Conservation (phyloP, 2,797 vertebrate genomes). For the Acrossocheilus wenchowensis region DNA sequence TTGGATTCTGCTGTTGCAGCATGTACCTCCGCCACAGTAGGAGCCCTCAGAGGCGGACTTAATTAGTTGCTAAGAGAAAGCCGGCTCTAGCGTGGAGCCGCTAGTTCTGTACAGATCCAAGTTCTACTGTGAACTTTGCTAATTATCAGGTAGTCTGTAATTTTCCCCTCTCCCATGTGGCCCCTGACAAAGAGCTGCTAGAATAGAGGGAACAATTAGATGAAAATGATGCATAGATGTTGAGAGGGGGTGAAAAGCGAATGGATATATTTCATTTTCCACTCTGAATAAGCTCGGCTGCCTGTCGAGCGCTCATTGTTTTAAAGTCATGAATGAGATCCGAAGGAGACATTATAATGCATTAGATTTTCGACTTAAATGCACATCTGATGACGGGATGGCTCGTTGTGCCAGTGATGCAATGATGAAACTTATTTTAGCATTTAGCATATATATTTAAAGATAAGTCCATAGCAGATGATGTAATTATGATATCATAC, state of each 20-base stretch:
- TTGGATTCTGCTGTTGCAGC: conserved; percentile 82
- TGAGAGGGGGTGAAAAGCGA: conserved; percentile 48
- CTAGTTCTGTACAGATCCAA: conserved; percentile 75
- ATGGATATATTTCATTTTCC: conserved; percentile 52
- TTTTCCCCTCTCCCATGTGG: conserved; percentile 80
- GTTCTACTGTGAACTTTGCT: conserved; percentile 84
- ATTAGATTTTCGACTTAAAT: neutral
- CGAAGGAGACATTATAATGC: conserved; percentile 5
- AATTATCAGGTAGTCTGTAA: conserved; percentile 87
- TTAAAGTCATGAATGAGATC: conserved; percentile 40
- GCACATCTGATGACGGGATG: neutral
- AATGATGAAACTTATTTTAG: neutral
- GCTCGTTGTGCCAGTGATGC: conserved; percentile 2
- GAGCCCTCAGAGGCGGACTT: conserved; percentile 83
- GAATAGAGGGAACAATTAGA: conserved; percentile 69
- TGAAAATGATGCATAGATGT: conserved; percentile 70
- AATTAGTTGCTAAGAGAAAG: conserved; percentile 86
- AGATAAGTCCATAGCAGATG: neutral
- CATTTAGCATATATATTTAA: neutral
- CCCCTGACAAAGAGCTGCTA: conserved; percentile 71
- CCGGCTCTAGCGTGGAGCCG: conserved; percentile 75
- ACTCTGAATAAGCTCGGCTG: conserved; percentile 19
- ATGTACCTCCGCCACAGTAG: conserved; percentile 75
- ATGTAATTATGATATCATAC: neutral
- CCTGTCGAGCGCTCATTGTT: conserved; percentile 42